Base-by-base conservation (phyloP, 2,797 vertebrate species). In the Thripadectes ignobilis region DNA sequence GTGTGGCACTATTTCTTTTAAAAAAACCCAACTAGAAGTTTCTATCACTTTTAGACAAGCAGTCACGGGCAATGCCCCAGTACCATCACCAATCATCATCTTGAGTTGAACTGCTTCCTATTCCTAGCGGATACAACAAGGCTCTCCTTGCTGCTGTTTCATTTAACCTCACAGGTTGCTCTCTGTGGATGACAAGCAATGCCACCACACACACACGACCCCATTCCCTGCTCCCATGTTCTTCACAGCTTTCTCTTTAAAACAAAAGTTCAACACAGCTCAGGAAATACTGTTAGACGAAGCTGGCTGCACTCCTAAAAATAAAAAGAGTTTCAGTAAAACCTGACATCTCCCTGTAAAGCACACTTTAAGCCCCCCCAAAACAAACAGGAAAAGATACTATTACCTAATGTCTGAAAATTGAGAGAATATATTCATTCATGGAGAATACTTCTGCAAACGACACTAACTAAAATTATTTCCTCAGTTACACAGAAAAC, bases 361-460 rank as follows among this genome's bases (percentile, higher is more conserved):
- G 91, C 95, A 91, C n/a, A 80, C 41, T 83, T 83, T 58, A 83
- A 21, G 7, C 0, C 2, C 23, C 67, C 62, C 52, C 21, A 62
- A 82, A 92, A 92, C 20, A 91, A 95, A 92, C 87, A 96, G 90
- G 88, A 96, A 97, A 96, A 83, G 10, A 67, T 72, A 91, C 38
- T 73, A 93, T 97, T 97, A 96, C 91, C 88, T 96, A 92, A 96
- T 82, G 91, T 96, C 94, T 96, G 93, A 97, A 95, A 95, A 94
- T 69, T 82, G 82, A 93, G 55, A 93, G 67, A 88, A 65, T 65
- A 91, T 85, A 91, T 69, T 89, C 30, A 96, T 93, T 95, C 85
- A 92, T 34, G 38, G 76, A 93, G 95, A 96, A 92, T 49, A 83
- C 14, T 89, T 89, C 48, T 93, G n/a, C 55, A 90, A 93, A 52